Percentiles rank a stretch among this genome's conserved stretches.
phyloP scores from a whole-genome alignment of 2,113 vertebrate genomes.

The Struthidea cinerea region DNA sequence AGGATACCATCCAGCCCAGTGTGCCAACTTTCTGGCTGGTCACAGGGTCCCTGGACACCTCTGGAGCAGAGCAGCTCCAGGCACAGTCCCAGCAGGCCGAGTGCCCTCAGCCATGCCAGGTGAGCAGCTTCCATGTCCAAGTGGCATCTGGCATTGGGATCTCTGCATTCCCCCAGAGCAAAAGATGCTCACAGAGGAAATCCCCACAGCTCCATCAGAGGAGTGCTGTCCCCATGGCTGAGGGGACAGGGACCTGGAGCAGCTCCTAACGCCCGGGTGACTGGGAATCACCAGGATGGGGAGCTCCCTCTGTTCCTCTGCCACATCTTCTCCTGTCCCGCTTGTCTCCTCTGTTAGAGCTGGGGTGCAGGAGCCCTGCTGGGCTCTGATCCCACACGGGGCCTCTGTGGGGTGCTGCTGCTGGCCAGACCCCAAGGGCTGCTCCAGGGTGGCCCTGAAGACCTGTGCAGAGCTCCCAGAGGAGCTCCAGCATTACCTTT shows the following conservation, averaged over 20 bases:
- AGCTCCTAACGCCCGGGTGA: not conserved
- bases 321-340: not conserved
- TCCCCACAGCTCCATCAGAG: not conserved
- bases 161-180: not conserved
- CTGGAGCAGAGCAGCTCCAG: not conserved
- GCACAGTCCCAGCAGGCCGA: not conserved
- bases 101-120: not conserved
- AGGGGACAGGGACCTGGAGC: not conserved
- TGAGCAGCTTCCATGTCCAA: not conserved
- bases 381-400: not conserved
- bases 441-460: not conserved
- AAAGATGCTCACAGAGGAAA: not conserved
- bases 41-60: not conserved
- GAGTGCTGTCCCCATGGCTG: not conserved
- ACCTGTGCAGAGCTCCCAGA: not conserved
- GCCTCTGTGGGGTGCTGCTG: not conserved
- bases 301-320: not conserved
- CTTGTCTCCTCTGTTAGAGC: not conserved
- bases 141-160: not conserved
- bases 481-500: constrained; percentile 78
- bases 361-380: not conserved
- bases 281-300: not conserved
- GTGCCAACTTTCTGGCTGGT: not conserved
- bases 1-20: not conserved
- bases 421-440: not conserved